These are phyloP conservation scores for Rhysida immarginata DNA, from an alignment of 1,140 invertebrate genomes.

Conservation along the genomic window DNA sequence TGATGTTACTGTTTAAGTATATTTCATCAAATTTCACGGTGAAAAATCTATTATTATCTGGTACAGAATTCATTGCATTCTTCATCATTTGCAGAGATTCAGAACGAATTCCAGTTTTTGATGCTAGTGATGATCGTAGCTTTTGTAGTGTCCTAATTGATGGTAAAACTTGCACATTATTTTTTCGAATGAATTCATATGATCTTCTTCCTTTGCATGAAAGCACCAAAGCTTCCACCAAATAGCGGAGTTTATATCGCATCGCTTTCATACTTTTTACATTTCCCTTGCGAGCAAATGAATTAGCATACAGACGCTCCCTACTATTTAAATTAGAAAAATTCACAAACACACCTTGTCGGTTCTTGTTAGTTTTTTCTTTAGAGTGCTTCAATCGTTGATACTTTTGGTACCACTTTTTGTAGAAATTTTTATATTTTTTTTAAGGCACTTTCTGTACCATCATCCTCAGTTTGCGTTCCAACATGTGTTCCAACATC, in stretches of 20 bases:
- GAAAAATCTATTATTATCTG: background rate
- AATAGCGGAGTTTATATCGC: background rate
- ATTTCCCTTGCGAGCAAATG: background rate
- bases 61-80: background rate
- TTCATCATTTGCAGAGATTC: background rate
- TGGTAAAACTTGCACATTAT: background rate
- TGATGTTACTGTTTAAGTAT: background rate
- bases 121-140: background rate
- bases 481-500: no score
- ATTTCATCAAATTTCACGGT: background rate
- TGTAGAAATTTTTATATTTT: background rate
- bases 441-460: no score
- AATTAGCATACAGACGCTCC: background rate
- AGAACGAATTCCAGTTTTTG: background rate
- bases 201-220: background rate
- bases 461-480: background rate
- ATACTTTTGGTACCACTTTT: background rate
- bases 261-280: background rate
- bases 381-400: background rate
- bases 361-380: background rate
- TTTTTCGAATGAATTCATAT: background rate
- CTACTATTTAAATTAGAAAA: background rate
- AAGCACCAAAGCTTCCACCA: background rate
- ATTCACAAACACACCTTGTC: background rate
- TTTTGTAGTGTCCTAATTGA: background rate